These are phyloP conservation scores for Crossocerus cetratus DNA, from an alignment of 2,888 invertebrate species.

Conservation along the genomic window DNA sequence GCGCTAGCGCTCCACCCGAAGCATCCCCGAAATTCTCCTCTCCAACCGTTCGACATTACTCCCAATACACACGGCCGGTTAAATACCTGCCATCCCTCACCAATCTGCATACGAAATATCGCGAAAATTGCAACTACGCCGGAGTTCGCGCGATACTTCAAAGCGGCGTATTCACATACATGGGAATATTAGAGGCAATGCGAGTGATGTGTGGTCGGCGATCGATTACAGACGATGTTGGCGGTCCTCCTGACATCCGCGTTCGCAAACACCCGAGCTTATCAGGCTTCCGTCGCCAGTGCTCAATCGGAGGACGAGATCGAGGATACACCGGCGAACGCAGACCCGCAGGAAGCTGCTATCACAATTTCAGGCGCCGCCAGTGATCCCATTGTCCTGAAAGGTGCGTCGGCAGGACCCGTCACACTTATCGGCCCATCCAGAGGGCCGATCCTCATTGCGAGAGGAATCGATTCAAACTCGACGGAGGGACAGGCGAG, in stretches of 20 bases:
- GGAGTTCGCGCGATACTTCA: no score
- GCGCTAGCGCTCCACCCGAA: slow-evolving; percentile 27
- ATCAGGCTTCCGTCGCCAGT: slow-evolving; percentile 39
- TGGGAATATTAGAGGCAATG: no score
- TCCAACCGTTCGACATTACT: slow-evolving; percentile 5
- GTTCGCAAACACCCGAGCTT: slow-evolving; percentile 61
- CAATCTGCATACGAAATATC: no score
- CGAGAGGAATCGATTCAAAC: slow-evolving; percentile 6
- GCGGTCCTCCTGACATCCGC: slow-evolving; percentile 50
- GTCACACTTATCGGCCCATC: slow-evolving; percentile 36
- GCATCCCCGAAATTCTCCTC: not conserved
- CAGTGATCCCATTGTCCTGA: slow-evolving; percentile 54
- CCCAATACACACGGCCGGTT: slow-evolving; percentile 14
- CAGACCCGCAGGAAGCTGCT: no score
- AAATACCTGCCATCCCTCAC: no score
- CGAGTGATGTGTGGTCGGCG: slow-evolving; percentile 34
- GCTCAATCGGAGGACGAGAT: slow-evolving; percentile 46
- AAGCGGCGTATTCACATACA: no score
- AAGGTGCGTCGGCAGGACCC: slow-evolving; percentile 41
- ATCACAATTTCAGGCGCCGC: slow-evolving; percentile 37
- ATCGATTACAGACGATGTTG: slow-evolving; percentile 47
- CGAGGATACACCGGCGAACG: not conserved
- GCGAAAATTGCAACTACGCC: no score
- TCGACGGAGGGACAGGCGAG: slow-evolving; percentile 19
- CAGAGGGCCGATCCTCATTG: slow-evolving; percentile 6